Percentiles rank a stretch among this genome's conserved stretches.
These are phyloP conservation scores for Yponomeuta cagnagella DNA, from an alignment of 2,888 invertebrate species.

Conservation along the genomic window DNA sequence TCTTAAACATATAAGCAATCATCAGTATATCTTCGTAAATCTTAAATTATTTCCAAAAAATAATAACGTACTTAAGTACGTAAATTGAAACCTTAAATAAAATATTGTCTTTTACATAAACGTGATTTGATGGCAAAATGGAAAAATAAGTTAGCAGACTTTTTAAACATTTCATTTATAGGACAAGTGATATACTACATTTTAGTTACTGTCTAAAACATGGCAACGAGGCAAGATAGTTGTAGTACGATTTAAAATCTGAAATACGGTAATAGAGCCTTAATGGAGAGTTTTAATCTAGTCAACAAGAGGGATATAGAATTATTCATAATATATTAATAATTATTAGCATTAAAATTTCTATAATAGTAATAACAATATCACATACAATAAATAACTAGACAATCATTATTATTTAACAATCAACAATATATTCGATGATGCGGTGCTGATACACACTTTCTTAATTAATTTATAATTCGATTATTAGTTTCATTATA, in stretches of 20 bases:
- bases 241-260: background rate
- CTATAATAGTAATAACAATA: constrained; percentile 72
- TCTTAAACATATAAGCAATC: too few relatives aligned
- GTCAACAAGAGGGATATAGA: constrained; percentile 70
- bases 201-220: background rate
- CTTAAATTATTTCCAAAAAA: too few relatives aligned
- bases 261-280: constrained; percentile 23
- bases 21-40: too few relatives aligned
- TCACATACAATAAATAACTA: constrained; percentile 68
- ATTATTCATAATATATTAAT: constrained; percentile 45
- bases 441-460: constrained; percentile 38
- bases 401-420: constrained; percentile 64
- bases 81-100: too few relatives aligned
- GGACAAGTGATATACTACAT: background rate
- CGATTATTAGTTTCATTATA: constrained; percentile 39
- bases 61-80: too few relatives aligned
- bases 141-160: background rate
- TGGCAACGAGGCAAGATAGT: constrained; percentile 7
- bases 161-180: background rate
- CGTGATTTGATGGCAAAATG: too few relatives aligned
- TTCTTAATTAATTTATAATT: constrained; percentile 14
- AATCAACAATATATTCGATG: constrained; percentile 72
- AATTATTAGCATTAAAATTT: constrained; percentile 60
- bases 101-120: too few relatives aligned
- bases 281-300: constrained; percentile 36